phyloP scores from a whole-genome alignment of 2,797 vertebrate genomes.

The Malurus leucopterus region DNA sequence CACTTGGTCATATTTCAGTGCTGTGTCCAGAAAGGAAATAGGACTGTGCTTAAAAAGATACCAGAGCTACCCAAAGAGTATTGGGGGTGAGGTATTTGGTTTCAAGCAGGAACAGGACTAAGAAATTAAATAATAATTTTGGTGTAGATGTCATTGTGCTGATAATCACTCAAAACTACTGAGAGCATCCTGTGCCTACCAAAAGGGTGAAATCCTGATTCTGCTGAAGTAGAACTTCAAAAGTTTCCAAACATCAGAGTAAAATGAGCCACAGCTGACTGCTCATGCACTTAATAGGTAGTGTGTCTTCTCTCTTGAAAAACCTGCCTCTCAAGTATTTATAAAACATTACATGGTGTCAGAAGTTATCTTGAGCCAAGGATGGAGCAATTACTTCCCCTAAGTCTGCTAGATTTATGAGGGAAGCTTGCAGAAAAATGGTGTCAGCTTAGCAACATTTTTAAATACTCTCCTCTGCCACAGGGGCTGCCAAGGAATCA shows the following conservation, averaged over 20 bases:
- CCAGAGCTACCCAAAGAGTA: background rate
- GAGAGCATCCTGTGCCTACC: background rate
- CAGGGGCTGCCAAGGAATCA: background rate
- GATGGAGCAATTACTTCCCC: constrained; percentile 1
- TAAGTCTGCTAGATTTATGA: background rate
- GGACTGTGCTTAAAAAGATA: background rate
- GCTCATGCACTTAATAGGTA: background rate
- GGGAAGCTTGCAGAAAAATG: background rate
- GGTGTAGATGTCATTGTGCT: background rate
- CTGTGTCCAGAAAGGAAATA: background rate
- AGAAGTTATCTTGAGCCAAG: constrained; percentile 33
- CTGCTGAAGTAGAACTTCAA: background rate
- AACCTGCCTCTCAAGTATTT: constrained; percentile 16
- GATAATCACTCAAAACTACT: background rate
- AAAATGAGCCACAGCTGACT: background rate
- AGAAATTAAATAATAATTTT: background rate
- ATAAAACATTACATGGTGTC: constrained; percentile 21
- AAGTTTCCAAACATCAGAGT: background rate
- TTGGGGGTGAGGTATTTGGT: background rate
- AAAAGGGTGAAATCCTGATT: background rate
- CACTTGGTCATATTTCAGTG: background rate
- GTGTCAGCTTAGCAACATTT: background rate
- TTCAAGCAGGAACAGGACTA: background rate
- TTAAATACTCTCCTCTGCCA: background rate
- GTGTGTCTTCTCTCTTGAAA: background rate